A percentile compares a stretch with the other conserved stretches of the same genome.
These are phyloP conservation scores for Paratilapia polleni DNA, from an alignment of 2,113 vertebrate genomes.

Conservation along the genomic window DNA sequence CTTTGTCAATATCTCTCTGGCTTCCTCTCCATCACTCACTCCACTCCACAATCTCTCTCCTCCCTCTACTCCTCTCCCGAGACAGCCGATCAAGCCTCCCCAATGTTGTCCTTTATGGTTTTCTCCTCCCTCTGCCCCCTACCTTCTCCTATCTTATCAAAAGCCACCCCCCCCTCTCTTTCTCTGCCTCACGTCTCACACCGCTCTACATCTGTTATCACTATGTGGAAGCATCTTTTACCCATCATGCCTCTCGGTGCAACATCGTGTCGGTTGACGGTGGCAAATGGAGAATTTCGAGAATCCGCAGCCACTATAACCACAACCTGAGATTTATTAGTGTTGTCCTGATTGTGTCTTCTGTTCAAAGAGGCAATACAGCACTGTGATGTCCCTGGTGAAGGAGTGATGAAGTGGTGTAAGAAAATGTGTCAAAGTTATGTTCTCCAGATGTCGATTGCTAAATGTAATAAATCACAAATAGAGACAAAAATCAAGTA, in stretches of 20 bases:
- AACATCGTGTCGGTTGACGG: conserved; percentile 19
- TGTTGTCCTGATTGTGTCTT: background rate
- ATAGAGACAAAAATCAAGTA: background rate
- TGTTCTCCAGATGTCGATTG: background rate
- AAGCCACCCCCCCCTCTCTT: background rate
- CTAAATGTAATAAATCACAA: background rate
- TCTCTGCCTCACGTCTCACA: conserved; percentile 13
- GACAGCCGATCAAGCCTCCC: conserved; percentile 31
- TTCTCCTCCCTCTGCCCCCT: conserved; percentile 15
- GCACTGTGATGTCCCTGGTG: background rate
- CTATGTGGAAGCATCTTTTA: conserved; percentile 51
- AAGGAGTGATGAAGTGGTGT: background rate
- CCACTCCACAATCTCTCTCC: conserved; percentile 29
- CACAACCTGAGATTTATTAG: conserved; percentile 34
- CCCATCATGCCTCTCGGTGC: conserved; percentile 45
- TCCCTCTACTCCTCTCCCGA: conserved; percentile 32
- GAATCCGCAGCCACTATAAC: conserved; percentile 10
- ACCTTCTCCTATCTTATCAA: conserved; percentile 34
- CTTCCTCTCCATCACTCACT: conserved; percentile 44
- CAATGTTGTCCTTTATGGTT: conserved; percentile 39
- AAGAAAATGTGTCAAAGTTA: background rate
- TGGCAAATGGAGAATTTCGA: conserved; percentile 50
- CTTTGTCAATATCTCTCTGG: conserved; percentile 33
- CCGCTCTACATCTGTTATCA: conserved; percentile 45
- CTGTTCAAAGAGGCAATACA: background rate